Percentiles rank a stretch among this genome's conserved stretches.
Evolutionary conservation across 2,797 vertebrate species (phyloP).

Genomic region (Loris lydekkerianus): DNA sequence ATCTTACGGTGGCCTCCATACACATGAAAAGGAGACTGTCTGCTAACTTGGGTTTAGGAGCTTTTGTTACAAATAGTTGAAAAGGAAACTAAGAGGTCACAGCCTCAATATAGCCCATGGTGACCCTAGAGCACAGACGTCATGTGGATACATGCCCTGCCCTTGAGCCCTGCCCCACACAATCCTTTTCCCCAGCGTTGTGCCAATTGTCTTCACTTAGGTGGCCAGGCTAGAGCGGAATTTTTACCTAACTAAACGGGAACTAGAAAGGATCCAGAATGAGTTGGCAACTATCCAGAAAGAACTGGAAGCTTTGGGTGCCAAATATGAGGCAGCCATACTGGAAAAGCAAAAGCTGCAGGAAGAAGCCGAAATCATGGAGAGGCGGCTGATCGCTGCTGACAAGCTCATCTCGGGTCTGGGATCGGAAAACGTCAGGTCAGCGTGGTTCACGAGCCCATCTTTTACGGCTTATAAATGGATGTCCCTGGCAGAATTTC

Average conservation of each 20-base stretch:
- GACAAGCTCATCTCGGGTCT: constrained; percentile 97
- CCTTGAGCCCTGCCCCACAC: fast-evolving
- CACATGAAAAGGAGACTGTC: neutral
- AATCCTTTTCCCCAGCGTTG: neutral
- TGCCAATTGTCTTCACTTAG: constrained; percentile 83
- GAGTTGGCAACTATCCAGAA: constrained; percentile 92
- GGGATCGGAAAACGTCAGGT: constrained; percentile 96
- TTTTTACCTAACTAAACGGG: constrained; percentile 93
- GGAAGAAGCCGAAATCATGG: constrained; percentile 96
- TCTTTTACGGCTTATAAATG: too few relatives aligned
- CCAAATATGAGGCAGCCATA: constrained; percentile 93
- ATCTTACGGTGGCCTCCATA: neutral
- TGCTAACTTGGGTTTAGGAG: neutral
- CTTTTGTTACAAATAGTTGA: neutral
- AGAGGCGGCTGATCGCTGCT: constrained; percentile 94
- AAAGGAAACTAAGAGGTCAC: neutral
- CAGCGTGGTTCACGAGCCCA: constrained; percentile 47
- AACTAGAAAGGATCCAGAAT: constrained; percentile 94
- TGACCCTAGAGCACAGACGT: fast-evolving
- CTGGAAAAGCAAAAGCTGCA: constrained; percentile 94
- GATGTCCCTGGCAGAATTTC: fast-evolving
- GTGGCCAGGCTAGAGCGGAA: constrained; percentile 95
- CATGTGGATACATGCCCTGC: neutral
- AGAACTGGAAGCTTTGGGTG: constrained; percentile 92
- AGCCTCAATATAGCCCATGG: fast-evolving